phyloP scores from a whole-genome alignment of 2,113 vertebrate species.

The Forbesichthys papilliferus region DNA sequence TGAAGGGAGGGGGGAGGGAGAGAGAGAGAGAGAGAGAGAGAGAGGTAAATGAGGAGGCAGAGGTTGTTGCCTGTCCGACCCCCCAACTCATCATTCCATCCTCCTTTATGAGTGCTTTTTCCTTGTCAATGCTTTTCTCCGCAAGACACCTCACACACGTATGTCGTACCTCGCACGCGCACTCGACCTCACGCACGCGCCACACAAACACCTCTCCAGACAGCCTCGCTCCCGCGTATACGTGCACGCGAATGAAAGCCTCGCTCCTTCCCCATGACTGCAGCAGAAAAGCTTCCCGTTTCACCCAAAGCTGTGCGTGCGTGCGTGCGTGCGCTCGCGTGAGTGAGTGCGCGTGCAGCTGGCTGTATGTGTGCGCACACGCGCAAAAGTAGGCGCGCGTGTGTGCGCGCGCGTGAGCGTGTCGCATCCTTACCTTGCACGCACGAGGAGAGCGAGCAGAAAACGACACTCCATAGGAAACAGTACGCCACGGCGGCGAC shows the following conservation, averaged over 20 bases:
- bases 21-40: not conserved
- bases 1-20: slow-evolving; percentile 55
- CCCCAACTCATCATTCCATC: slow-evolving; percentile 12
- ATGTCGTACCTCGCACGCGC: not conserved
- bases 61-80: slow-evolving; percentile 4
- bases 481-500: slow-evolving; percentile 65
- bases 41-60: not conserved
- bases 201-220: slow-evolving; percentile 28
- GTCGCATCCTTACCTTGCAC: slow-evolving; percentile 70
- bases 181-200: slow-evolving; percentile 18
- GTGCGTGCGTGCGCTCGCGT: not conserved
- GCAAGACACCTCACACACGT: slow-evolving; percentile 45
- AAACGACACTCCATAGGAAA: slow-evolving; percentile 69
- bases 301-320: too few relatives aligned
- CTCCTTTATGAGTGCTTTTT: slow-evolving; percentile 44
- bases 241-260: not conserved
- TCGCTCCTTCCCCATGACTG: slow-evolving; percentile 36
- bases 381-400: slow-evolving; percentile 14
- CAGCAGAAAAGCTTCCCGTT: slow-evolving; percentile 17
- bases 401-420: slow-evolving; percentile 11
- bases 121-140: slow-evolving; percentile 30
- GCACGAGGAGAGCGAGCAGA: slow-evolving; percentile 64
- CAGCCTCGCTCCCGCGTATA: not conserved
- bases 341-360: slow-evolving; percentile 4
- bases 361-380: not conserved